These are phyloP conservation scores for Pterocles gutturalis DNA, from an alignment of 2,113 vertebrate species.

Conservation along the genomic window DNA sequence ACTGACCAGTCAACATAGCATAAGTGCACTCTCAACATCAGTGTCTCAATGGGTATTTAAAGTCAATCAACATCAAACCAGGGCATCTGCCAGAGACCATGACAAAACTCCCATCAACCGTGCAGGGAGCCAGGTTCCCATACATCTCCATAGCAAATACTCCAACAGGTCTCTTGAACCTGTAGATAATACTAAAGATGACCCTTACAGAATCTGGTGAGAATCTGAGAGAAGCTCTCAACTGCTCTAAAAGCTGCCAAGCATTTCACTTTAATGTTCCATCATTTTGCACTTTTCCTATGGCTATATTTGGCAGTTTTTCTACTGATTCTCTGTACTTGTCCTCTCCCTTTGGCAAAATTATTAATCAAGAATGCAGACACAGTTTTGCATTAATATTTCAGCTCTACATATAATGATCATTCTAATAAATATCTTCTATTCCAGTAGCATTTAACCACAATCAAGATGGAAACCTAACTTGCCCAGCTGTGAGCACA, in stretches of 20 bases:
- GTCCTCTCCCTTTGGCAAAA: background rate
- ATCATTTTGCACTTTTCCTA: background rate
- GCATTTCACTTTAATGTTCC: background rate
- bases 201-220: background rate
- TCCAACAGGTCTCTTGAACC: background rate
- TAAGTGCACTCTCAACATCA: background rate
- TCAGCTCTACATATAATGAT: background rate
- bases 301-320: background rate
- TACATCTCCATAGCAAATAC: background rate
- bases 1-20: background rate
- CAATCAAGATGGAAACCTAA: background rate
- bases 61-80: background rate
- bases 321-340: background rate
- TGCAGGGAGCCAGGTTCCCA: background rate
- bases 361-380: background rate
- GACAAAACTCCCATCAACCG: background rate
- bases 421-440: background rate
- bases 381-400: background rate
- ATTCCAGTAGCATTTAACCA: background rate
- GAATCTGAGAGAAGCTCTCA: background rate
- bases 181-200: background rate
- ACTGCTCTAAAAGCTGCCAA: background rate
- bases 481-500: background rate
- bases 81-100: background rate
- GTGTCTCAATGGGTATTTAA: background rate